These are phyloP conservation scores for Xylota sylvarum DNA, from an alignment of 2,888 invertebrate species.

Conservation along the genomic window DNA sequence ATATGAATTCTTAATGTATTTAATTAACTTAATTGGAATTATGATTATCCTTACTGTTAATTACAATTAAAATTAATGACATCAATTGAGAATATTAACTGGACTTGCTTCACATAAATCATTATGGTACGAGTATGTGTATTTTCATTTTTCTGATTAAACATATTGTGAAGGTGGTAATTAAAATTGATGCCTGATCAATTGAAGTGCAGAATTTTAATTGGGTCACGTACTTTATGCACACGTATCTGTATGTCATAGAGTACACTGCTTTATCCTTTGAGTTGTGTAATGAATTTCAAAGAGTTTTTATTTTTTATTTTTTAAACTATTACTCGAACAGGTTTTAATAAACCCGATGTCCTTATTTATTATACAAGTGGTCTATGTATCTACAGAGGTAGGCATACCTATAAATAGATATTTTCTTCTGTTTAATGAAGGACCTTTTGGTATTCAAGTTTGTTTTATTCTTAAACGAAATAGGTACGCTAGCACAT, in stretches of 20 bases:
- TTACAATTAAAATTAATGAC: slow-evolving; percentile 66
- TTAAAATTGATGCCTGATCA: slow-evolving; percentile 71
- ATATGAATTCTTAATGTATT: slow-evolving; percentile 20
- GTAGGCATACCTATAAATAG: no score
- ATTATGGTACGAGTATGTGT: slow-evolving; percentile 11
- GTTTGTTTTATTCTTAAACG: no score
- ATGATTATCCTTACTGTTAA: slow-evolving; percentile 60
- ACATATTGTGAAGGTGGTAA: slow-evolving; percentile 65
- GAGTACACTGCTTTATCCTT: background rate
- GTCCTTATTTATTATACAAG: slow-evolving; percentile 37
- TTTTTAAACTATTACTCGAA: no score
- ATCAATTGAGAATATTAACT: slow-evolving; percentile 57
- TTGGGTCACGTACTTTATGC: slow-evolving; percentile 56
- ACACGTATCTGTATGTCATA: slow-evolving; percentile 34
- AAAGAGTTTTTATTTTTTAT: slow-evolving; percentile 14
- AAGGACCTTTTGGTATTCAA: no score
- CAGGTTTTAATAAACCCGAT: slow-evolving; percentile 6
- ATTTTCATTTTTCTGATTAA: slow-evolving; percentile 48
- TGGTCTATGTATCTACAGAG: no score
- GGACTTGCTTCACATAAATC: slow-evolving; percentile 49
- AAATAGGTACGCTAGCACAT: no score
- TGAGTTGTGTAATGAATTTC: slow-evolving; percentile 25
- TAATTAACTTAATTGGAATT: slow-evolving; percentile 51
- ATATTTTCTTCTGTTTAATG: no score
- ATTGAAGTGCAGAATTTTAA: slow-evolving; percentile 65